These are phyloP conservation scores for Nysson spinosus DNA, from an alignment of 2,888 invertebrate genomes.

Conservation along the genomic window DNA sequence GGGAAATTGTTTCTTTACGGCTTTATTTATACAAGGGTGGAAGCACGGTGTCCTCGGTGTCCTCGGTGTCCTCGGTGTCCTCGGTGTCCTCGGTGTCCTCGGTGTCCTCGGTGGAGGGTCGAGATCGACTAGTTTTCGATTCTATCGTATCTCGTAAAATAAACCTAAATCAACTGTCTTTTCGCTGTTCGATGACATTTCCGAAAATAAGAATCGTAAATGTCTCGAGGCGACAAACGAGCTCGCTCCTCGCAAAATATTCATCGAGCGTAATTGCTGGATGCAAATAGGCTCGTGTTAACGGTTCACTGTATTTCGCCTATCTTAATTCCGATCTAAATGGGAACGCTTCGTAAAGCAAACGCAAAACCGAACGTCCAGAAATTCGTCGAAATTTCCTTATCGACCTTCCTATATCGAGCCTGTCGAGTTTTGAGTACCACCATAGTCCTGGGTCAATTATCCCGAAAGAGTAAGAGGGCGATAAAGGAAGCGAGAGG, in stretches of 20 bases:
- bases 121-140: constrained; percentile 19
- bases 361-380: not conserved
- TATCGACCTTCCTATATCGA: no score
- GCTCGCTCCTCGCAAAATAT: no score
- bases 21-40: constrained; percentile 47
- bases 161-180: constrained; percentile 5
- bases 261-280: no score
- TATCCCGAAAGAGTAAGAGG: no score
- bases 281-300: no score
- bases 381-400: constrained; percentile 13
- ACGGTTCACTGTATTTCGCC: no score
- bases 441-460: no score
- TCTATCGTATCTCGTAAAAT: constrained; percentile 12
- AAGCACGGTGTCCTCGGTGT: constrained; percentile 8
- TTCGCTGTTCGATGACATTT: not conserved
- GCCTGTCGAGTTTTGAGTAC: no score
- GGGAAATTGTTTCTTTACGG: constrained; percentile 50
- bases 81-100: no score
- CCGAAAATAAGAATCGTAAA: not conserved
- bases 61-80: no score
- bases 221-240: no score
- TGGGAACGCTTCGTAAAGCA: not conserved
- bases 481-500: constrained; percentile 25
- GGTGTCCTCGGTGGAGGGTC: no score
- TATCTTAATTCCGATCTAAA: constrained; percentile 14